phyloP scores from a whole-genome alignment of 2,888 invertebrate genomes.

The Drosophila multiciliata region DNA sequence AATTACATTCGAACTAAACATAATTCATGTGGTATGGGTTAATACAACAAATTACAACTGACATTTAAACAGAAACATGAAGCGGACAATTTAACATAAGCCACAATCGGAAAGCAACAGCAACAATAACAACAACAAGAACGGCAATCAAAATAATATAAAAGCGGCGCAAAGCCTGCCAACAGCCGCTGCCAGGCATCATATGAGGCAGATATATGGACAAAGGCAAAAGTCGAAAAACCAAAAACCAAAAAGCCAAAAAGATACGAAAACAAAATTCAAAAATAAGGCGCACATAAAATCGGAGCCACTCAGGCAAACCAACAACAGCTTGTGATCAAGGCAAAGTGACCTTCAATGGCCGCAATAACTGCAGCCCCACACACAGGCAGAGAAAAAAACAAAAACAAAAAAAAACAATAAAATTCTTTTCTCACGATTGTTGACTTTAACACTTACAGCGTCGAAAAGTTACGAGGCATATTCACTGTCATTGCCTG shows the following conservation, averaged over 20 bases:
- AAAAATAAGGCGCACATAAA: slow-evolving; percentile 67
- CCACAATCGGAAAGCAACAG: slow-evolving; percentile 44
- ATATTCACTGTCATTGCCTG: slow-evolving; percentile 77
- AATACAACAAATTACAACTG: slow-evolving; percentile 80
- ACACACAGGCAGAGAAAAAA: slow-evolving; percentile 38
- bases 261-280: slow-evolving; percentile 63
- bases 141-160: slow-evolving; percentile 32
- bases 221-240: slow-evolving; percentile 47
- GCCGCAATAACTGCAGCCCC: slow-evolving; percentile 61
- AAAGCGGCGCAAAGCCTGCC: slow-evolving; percentile 58
- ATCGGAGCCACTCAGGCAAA: slow-evolving; percentile 66
- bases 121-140: slow-evolving; percentile 18
- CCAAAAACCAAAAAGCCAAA: slow-evolving; percentile 47
- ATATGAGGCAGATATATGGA: slow-evolving; percentile 50
- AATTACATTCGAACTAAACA: slow-evolving; percentile 80
- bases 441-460: slow-evolving; percentile 82
- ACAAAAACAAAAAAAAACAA: slow-evolving; percentile 58
- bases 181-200: slow-evolving; percentile 54
- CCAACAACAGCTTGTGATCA: slow-evolving; percentile 44
- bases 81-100: slow-evolving; percentile 79
- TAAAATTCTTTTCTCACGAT: slow-evolving; percentile 83
- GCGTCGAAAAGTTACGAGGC: slow-evolving; percentile 62
- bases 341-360: slow-evolving; percentile 73
- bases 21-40: slow-evolving; percentile 79
- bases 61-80: slow-evolving; percentile 80